These are phyloP conservation scores for Platyscapa corneri DNA, from an alignment of 1,140 invertebrate species.

Conservation along the genomic window DNA sequence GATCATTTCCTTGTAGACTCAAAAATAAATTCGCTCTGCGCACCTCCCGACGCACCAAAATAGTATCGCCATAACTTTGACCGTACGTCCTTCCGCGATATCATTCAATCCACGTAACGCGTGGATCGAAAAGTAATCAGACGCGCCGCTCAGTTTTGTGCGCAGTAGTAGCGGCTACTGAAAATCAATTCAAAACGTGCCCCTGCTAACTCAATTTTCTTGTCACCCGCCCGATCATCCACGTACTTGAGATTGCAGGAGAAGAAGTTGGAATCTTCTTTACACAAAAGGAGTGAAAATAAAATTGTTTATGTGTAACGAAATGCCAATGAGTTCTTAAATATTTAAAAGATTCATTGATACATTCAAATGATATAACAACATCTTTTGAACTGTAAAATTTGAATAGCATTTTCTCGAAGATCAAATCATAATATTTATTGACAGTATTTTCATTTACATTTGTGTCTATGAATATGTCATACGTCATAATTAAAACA, in stretches of 20 bases:
- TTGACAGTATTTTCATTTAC: too few relatives aligned
- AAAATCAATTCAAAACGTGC: conserved; percentile 67
- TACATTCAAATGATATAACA: too few relatives aligned
- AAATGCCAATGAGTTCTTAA: neutral
- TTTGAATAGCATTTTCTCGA: too few relatives aligned
- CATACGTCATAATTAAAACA: too few relatives aligned
- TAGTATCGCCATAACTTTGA: conserved; percentile 8
- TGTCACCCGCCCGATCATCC: conserved; percentile 33
- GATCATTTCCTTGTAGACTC: neutral
- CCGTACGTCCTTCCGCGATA: conserved; percentile 10
- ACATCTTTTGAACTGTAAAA: too few relatives aligned
- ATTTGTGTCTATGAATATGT: too few relatives aligned
- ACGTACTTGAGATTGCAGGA: neutral
- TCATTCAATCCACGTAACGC: conserved; percentile 67
- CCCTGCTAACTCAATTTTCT: conserved; percentile 64
- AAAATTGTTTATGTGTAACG: conserved; percentile 8
- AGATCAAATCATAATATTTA: too few relatives aligned
- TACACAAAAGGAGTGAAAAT: neutral
- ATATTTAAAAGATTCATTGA: too few relatives aligned
- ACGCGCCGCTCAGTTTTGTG: conserved; percentile 43
- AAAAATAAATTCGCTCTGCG: neutral
- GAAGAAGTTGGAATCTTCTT: neutral
- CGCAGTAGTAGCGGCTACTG: conserved; percentile 48
- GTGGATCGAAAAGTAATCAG: conserved; percentile 69
- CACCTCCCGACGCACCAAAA: conserved; percentile 19